Evolutionary conservation across 1,140 invertebrate species (phyloP), one percentile per base, ranked within the genome.

Genomic region (Eupeodes corollae): DNA sequence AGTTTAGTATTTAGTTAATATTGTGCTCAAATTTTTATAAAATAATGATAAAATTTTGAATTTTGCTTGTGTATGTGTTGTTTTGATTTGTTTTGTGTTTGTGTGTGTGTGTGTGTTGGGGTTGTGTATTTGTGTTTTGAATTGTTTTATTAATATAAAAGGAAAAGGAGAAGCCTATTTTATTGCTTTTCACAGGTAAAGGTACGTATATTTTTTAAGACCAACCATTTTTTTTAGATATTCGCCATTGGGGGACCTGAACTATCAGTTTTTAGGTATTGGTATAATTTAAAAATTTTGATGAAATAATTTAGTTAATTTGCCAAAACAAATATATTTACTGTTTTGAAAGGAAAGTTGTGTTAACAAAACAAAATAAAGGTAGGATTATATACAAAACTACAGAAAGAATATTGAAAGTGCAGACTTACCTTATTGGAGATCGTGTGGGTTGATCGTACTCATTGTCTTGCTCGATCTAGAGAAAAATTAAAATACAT

Each of bases 351-450:
- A 26, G 21, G 8, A 26, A 26, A 26, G 8, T 26, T 26, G 21
- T 26, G 21, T 26, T 26, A 26, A 26, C n/a, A n/a, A 26, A 26
- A 8, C 8, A 8, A 26, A 5, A 26, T 3, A 26, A 26, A 8
- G 3, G 8, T 26, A 26, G 21, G 21, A 26, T 26, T 26, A 26
- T 26, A 26, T 26, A 26, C 21, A 26, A 26, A 26, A 26, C 21
- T 26, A 26, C 21, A 3, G 8, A 26, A 26, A n/a, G n/a, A 26
- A 26, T 3, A 26, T 26, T 26, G 21, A 26, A 26, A 26, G n/a
- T n/a, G 3, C 21, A 26, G 21, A 60, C 63, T 61, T 68, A 75
- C 73, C 69, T 70, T 50, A 69, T 63, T 12, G 62, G 63, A 15
- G 68, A 67, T 21, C 54, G 50, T 13, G 64, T 67, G 2, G 61